Conservation (phyloP, 2,113 vertebrate species). For the Marcusenius ussheri region DNA sequence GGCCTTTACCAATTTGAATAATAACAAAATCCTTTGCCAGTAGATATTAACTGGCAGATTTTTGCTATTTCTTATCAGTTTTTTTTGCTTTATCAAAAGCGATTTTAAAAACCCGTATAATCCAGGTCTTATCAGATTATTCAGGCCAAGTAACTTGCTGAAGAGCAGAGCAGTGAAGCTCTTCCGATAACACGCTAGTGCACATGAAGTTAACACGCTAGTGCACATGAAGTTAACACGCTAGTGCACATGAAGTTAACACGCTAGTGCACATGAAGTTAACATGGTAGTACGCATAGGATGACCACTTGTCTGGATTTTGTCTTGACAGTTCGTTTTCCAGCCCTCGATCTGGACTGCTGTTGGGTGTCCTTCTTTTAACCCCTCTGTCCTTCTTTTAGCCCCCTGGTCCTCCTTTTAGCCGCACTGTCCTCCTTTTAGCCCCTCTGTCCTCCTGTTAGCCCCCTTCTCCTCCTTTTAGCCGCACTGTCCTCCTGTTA, state of each 20-base stretch:
- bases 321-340: not conserved
- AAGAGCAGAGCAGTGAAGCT: not conserved
- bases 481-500: no score
- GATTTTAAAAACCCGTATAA: not conserved
- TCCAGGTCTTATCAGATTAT: not conserved
- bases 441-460: no score
- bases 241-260: no score
- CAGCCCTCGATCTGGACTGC: not conserved
- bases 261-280: not conserved
- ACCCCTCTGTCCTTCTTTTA: no score
- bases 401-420: no score
- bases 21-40: not conserved
- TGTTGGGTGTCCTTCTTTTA: not conserved
- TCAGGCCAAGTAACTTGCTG: not conserved
- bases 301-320: not conserved
- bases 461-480: no score
- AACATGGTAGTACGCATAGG: no score
- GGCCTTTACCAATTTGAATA: not conserved
- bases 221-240: no score
- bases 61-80: not conserved
- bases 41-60: not conserved
- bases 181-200: not conserved
- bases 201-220: not conserved
- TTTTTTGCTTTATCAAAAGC: not conserved
- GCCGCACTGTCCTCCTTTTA: no score